Percentiles rank a stretch among this genome's conserved stretches.
phyloP scores from a whole-genome alignment of 2,113 vertebrate genomes.

The Chloropsis hardwickii region DNA sequence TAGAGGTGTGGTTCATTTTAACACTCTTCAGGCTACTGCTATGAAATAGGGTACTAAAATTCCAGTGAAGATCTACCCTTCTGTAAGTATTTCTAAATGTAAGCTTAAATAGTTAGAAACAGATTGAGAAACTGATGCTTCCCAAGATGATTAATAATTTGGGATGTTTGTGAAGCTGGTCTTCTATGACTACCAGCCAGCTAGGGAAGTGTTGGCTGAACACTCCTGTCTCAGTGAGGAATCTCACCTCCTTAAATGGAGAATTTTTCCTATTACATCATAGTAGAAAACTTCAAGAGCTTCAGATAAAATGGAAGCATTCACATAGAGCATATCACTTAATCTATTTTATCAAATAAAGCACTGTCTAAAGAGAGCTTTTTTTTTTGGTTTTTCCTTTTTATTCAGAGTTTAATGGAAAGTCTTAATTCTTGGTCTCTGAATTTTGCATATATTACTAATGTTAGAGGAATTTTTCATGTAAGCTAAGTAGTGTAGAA shows the following conservation, averaged over 20 bases:
- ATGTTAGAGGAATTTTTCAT: background rate
- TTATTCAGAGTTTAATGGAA: background rate
- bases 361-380: background rate
- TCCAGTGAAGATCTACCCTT: background rate
- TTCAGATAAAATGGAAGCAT: constrained; percentile 11
- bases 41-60: background rate
- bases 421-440: background rate
- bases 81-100: background rate
- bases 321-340: background rate
- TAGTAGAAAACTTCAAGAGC: background rate
- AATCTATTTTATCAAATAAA: background rate
- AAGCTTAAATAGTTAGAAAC: background rate
- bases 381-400: background rate
- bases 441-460: background rate
- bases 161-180: background rate
- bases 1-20: background rate
- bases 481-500: background rate
- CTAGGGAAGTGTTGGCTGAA: background rate
- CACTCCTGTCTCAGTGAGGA: background rate
- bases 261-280: constrained; percentile 30
- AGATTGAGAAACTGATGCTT: background rate
- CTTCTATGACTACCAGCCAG: background rate
- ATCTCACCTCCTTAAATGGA: constrained; percentile 10
- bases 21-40: background rate
- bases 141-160: background rate